These are phyloP conservation scores for Vicugna pacos DNA, from an alignment of 2,113 vertebrate species.

Conservation along the genomic window DNA sequence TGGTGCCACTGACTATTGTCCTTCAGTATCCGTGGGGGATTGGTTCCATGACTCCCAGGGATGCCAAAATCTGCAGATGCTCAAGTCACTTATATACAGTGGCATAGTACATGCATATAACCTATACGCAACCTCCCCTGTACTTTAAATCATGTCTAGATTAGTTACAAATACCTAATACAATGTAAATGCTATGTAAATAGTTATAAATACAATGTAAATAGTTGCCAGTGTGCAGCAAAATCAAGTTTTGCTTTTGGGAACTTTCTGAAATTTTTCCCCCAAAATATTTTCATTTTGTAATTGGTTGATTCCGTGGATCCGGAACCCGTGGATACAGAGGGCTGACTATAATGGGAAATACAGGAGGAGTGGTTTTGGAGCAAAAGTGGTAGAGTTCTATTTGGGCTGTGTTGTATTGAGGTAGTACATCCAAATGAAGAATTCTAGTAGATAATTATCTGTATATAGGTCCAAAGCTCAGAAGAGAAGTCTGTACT, in stretches of 20 bases:
- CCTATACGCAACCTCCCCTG: not conserved
- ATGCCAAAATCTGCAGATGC: not conserved
- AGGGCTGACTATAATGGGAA: not conserved
- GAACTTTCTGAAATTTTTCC: not conserved
- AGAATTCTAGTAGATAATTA: not conserved
- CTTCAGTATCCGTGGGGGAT: not conserved
- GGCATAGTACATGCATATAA: not conserved
- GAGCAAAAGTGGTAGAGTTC: not conserved
- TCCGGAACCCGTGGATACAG: not conserved
- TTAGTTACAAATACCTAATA: not conserved
- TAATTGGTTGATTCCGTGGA: not conserved
- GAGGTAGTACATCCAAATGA: not conserved
- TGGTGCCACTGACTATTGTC: not conserved
- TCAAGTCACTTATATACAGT: not conserved
- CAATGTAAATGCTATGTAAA: not conserved
- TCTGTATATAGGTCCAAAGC: not conserved
- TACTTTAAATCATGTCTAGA: not conserved
- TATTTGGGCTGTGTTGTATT: conserved; percentile 22
- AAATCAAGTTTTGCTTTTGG: not conserved
- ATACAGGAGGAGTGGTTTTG: not conserved
- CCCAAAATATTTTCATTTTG: not conserved
- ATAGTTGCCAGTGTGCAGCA: not conserved
- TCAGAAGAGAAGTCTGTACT: not conserved
- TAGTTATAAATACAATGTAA: not conserved
- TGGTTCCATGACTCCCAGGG: not conserved